Evolutionary conservation across 2,113 vertebrate genomes (phyloP).

Genomic region (Varanus komodoensis): DNA sequence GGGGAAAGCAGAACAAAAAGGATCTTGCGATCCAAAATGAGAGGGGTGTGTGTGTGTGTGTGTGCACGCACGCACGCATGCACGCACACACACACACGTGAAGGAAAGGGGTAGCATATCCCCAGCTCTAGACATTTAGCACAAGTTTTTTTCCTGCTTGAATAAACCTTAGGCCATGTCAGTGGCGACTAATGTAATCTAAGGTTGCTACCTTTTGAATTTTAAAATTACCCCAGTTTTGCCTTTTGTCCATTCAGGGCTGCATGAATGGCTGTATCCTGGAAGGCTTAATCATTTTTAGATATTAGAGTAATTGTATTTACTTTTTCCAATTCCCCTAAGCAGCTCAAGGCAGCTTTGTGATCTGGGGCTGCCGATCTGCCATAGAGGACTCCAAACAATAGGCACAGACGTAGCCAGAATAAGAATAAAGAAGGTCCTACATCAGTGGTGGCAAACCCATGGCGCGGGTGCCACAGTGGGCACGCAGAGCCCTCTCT

Average conservation of each 20-base stretch:
- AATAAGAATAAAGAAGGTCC: not conserved
- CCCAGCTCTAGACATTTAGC: not conserved
- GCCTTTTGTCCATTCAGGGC: not conserved
- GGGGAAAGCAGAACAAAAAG: not conserved
- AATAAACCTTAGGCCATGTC: not conserved
- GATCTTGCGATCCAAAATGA: constrained; percentile 6
- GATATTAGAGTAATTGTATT: not conserved
- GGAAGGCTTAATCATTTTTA: not conserved
- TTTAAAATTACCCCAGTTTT: not conserved
- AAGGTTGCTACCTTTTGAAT: not conserved
- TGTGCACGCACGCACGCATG: not conserved
- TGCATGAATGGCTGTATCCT: not conserved
- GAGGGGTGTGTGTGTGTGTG: not conserved
- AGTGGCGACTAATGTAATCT: not conserved
- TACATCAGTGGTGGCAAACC: too few species aligned
- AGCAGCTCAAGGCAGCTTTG: not conserved
- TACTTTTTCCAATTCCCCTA: not conserved
- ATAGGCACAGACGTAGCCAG: not conserved
- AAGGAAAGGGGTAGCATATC: not conserved
- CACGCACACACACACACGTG: not conserved
- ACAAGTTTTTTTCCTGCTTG: not conserved
- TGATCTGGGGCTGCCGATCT: too few species aligned
- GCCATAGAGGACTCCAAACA: too few species aligned
- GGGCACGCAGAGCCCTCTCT: too few species aligned
- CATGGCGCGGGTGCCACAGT: too few species aligned